A percentile compares a stretch with the other conserved stretches of the same genome.
phyloP scores from a whole-genome alignment of 2,888 invertebrate species.

The Scaptomyza reducta region DNA sequence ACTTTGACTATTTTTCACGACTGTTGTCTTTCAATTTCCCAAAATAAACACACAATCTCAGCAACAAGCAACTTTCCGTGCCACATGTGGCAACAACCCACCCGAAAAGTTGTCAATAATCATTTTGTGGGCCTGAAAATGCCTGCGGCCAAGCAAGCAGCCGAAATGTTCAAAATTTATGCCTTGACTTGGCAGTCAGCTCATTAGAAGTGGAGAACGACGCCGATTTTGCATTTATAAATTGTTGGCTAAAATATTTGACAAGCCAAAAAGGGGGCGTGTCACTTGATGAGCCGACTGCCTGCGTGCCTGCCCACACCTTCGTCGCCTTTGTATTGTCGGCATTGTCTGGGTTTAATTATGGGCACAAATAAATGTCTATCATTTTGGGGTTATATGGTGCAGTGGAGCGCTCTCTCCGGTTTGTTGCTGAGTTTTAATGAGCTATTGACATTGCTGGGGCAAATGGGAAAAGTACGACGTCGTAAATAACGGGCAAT shows the following conservation, averaged over 20 bases:
- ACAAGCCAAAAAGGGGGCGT: slow-evolving; percentile 42
- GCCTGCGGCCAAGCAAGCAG: slow-evolving; percentile 25
- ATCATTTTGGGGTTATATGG: slow-evolving; percentile 59
- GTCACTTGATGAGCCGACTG: slow-evolving; percentile 18
- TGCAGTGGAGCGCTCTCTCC: slow-evolving; percentile 25
- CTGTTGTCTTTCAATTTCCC: slow-evolving; percentile 62
- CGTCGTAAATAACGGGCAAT: background rate
- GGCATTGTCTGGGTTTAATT: slow-evolving; percentile 72
- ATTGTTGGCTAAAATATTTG: slow-evolving; percentile 68
- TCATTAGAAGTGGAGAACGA: slow-evolving; percentile 50
- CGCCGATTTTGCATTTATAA: slow-evolving; percentile 69
- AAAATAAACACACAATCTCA: slow-evolving; percentile 52
- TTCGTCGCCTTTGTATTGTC: background rate
- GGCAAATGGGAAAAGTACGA: background rate
- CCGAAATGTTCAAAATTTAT: slow-evolving; percentile 52
- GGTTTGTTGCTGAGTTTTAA: slow-evolving; percentile 51
- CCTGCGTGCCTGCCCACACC: background rate
- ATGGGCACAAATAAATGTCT: slow-evolving; percentile 75
- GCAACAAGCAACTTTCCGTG: slow-evolving; percentile 18
- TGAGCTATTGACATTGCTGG: slow-evolving; percentile 58
- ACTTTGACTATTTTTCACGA: slow-evolving; percentile 26
- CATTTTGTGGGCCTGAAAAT: slow-evolving; percentile 31
- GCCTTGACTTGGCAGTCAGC: slow-evolving; percentile 47
- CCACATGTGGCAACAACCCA: slow-evolving; percentile 46
- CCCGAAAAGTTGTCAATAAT: slow-evolving; percentile 46